phyloP scores from a whole-genome alignment of 2,888 invertebrate species.

The Rhamphomyia laevipes region DNA sequence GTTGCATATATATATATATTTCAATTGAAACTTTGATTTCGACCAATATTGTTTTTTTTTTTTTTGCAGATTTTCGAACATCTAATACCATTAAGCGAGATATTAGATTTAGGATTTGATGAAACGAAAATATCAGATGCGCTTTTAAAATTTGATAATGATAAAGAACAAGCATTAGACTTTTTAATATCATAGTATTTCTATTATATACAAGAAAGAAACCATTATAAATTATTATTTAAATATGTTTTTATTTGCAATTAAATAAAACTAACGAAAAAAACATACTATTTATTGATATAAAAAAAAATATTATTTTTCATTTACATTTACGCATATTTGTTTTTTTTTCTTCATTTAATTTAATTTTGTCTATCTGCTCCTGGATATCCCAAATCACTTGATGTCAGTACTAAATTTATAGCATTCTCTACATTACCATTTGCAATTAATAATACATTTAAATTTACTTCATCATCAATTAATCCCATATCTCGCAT shows the following conservation, averaged over 20 bases:
- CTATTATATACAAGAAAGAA: not conserved
- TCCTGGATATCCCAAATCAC: not conserved
- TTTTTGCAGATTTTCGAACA: constrained; percentile 64
- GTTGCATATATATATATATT: not conserved
- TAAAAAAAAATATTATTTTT: too few relatives aligned
- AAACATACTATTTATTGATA: not conserved
- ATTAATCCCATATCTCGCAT: constrained; percentile 87
- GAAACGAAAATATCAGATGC: constrained; percentile 64
- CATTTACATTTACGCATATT: too few relatives aligned
- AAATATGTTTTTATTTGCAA: constrained; percentile 3
- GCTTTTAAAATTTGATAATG: constrained; percentile 63
- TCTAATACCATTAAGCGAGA: constrained; percentile 61
- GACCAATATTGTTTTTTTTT: constrained; percentile 9
- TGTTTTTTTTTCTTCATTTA: too few relatives aligned
- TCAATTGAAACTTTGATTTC: not conserved
- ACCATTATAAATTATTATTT: not conserved
- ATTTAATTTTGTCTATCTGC: too few relatives aligned
- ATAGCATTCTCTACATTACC: constrained; percentile 88
- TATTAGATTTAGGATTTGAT: constrained; percentile 72
- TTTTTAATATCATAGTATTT: constrained; percentile 58
- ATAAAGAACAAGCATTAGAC: constrained; percentile 76
- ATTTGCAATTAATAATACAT: constrained; percentile 60
- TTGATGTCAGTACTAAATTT: constrained; percentile 59
- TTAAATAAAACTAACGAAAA: constrained; percentile 1
- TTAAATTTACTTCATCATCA: constrained; percentile 72